Evolutionary conservation across 2,113 vertebrate species (phyloP), one percentile per base, ranked within the genome.

Genomic region (Vombatus ursinus): DNA sequence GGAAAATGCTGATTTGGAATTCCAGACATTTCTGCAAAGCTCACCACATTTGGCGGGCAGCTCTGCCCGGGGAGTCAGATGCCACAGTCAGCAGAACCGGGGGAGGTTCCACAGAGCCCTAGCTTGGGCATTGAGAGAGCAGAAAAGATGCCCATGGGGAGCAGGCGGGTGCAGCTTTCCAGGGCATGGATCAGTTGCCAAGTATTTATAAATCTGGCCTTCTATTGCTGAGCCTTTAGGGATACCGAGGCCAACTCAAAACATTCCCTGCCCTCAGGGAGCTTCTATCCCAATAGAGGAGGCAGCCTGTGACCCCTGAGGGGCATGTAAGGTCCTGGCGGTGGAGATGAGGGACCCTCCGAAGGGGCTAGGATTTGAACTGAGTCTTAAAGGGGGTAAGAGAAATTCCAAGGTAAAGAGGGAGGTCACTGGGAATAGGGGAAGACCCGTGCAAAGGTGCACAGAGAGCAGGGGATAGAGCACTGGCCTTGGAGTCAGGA

Each of bases 1-100:
- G 0, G 89, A 53, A 97, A 96, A 89, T 53, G n/a, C 68, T 26
- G 50, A 49, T 77, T 92, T 96, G 89, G 52, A 61, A 92, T 12
- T 92, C 52, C 8, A 52, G 37, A 3, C 26, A 1, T 90, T 96
- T 96, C 93, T 94, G 77, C 50, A n/a, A 52, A 90, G 91, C 22
- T 54, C 23, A 3, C 0, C 0, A 54, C 52, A 49, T 57, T 84
- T 8, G 24, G 28, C 2, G 25, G 92, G 28, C 25, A 10, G n/a
- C 31, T 31, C 57, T 68, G 57, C 31, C 11, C 57, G 0, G 57
- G 61, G 93, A 96, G 48, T 44, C 31, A 10, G 22, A 91, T 25
- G 23, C 68, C 5, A 6, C 47, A 54, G 84, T 90, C 91, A 91
- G 90, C 54, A 51, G 91, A 92, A 92, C 0, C 0, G 0, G n/a